These are phyloP conservation scores for Bathynomus jamesi DNA, from an alignment of 1,140 invertebrate genomes.

Conservation along the genomic window DNA sequence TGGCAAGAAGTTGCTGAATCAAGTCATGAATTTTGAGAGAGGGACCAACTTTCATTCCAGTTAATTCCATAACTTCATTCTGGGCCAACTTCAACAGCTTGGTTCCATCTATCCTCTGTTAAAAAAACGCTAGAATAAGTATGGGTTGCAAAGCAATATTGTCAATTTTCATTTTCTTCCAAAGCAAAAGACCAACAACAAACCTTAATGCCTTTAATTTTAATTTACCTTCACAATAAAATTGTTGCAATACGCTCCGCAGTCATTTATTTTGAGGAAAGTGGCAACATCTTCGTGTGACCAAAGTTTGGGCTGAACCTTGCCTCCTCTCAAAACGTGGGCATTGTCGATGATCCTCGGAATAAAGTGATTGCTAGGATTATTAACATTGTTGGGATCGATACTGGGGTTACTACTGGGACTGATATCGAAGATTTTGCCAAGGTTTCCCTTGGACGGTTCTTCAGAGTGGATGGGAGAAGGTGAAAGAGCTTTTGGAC, in stretches of 20 bases:
- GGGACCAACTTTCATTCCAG: constrained; percentile 87
- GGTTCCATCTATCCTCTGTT: constrained; percentile 67
- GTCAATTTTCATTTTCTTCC: no score
- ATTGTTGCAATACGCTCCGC: constrained; percentile 74
- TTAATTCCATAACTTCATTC: constrained; percentile 79
- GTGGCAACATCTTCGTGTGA: constrained; percentile 72
- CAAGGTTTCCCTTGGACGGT: constrained; percentile 4
- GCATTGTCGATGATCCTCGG: constrained; percentile 23
- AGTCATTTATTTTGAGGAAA: constrained; percentile 82
- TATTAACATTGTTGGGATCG: background rate
- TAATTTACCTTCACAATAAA: constrained; percentile 61
- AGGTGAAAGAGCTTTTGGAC: no score
- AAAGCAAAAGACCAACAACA: constrained; percentile 11
- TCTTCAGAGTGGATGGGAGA: constrained; percentile 14
- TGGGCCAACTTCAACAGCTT: constrained; percentile 70
- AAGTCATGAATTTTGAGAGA: constrained; percentile 87
- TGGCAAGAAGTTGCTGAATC: constrained; percentile 75
- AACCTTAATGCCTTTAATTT: background rate
- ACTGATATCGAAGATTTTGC: background rate
- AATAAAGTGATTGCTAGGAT: constrained; percentile 11
- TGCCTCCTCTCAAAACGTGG: constrained; percentile 6
- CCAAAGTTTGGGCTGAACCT: constrained; percentile 60
- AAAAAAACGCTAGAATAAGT: constrained; percentile 36
- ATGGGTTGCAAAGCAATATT: no score
- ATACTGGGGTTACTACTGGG: background rate